Evolutionary conservation across 2,797 vertebrate species (phyloP).

Genomic region (Sparus aurata): DNA sequence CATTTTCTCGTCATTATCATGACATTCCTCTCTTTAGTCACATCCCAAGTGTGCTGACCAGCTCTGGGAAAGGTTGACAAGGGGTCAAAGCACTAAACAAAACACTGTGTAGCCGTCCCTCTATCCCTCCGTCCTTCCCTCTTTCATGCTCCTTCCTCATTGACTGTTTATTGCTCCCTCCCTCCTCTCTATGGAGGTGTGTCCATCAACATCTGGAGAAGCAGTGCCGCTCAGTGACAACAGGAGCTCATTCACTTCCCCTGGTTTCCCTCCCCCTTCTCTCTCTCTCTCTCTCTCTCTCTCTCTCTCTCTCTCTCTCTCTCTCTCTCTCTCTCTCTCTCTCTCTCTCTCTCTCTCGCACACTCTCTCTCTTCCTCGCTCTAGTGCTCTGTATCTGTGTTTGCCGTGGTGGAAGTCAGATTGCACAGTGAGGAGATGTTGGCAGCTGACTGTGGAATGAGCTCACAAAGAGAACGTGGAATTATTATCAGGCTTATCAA

Average conservation of each 20-base stretch:
- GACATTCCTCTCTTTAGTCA: conserved; percentile 33
- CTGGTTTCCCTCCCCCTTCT: conserved; percentile 14
- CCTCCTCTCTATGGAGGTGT: conserved; percentile 72
- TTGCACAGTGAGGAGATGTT: conserved; percentile 74
- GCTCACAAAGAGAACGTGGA: conserved; percentile 63
- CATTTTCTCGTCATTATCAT: not conserved
- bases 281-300: conserved; percentile 12
- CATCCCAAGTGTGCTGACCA: conserved; percentile 59
- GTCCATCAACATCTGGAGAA: conserved; percentile 84
- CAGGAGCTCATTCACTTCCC: conserved; percentile 64
- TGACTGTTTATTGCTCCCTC: conserved; percentile 55
- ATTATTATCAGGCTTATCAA: conserved; percentile 49
- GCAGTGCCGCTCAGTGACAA: conserved; percentile 60
- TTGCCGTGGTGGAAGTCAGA: conserved; percentile 76
- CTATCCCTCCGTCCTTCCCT: not conserved
- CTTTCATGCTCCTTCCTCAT: conserved; percentile 33
- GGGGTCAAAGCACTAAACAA: conserved; percentile 61
- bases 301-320: conserved; percentile 39
- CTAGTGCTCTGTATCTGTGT: conserved; percentile 55
- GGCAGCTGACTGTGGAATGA: conserved; percentile 75
- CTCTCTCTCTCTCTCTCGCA: conserved; percentile 23
- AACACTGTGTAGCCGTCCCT: conserved; percentile 43
- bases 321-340: conserved; percentile 9
- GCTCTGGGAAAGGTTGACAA: conserved; percentile 74
- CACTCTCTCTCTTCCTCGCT: conserved; percentile 40